Evolutionary conservation across 64 coral and sea anemone genomes (phyloP).

Genomic region (Astreopora myriophthalma): DNA sequence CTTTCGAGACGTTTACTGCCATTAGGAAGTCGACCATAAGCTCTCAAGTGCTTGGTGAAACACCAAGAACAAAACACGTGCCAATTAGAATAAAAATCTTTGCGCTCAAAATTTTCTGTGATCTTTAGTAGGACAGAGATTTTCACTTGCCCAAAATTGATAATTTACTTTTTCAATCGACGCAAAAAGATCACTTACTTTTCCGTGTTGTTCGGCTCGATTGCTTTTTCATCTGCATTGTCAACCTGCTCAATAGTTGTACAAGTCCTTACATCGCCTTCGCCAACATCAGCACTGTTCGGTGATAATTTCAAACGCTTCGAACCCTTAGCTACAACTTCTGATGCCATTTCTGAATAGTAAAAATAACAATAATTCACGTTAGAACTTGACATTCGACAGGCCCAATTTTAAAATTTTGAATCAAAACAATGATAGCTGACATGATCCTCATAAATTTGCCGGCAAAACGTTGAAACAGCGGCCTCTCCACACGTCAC

Average conservation of each 20-base stretch:
- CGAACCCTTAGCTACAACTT: slow-evolving; percentile 50
- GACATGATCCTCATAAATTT: slow-evolving; percentile 66
- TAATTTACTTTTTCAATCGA: not conserved
- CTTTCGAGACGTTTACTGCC: not conserved
- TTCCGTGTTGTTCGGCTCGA: not conserved
- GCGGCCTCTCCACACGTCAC: slow-evolving; percentile 57
- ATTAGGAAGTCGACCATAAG: not conserved
- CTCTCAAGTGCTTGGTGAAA: not conserved
- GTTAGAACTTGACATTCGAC: slow-evolving; percentile 28
- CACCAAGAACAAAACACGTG: not conserved
- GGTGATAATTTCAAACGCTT: slow-evolving; percentile 52
- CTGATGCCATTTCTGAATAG: slow-evolving; percentile 60
- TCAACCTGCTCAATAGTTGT: not conserved
- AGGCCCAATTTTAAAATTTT: slow-evolving; percentile 33
- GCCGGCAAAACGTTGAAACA: slow-evolving; percentile 54
- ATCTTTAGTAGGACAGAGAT: not conserved
- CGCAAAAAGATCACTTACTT: slow-evolving; percentile 11
- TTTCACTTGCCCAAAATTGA: not conserved
- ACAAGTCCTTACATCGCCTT: not conserved
- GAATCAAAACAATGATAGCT: slow-evolving; percentile 72
- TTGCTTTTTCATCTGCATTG: not conserved
- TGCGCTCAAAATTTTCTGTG: not conserved
- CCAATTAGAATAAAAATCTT: not conserved
- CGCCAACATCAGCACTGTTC: not conserved
- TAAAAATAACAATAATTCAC: not conserved